Evolutionary conservation across 2,797 vertebrate genomes (phyloP).

Genomic region (Falco novaeseelandiae): DNA sequence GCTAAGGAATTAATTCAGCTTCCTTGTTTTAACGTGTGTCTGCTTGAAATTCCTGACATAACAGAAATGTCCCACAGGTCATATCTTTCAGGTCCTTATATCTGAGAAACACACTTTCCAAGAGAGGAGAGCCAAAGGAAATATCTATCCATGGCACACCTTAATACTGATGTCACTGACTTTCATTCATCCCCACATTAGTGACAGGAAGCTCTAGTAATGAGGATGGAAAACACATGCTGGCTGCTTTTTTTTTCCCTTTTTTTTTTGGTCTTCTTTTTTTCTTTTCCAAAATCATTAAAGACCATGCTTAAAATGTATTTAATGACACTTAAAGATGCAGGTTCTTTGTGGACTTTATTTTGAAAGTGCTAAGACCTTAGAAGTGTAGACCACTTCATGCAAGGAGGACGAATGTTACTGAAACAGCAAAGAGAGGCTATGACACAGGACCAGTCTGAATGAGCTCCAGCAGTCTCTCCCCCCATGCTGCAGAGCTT

Average conservation of each 20-base stretch:
- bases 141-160: background rate
- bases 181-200: background rate
- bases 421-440: background rate
- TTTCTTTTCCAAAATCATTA: background rate
- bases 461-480: background rate
- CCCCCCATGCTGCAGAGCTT: fast-evolving
- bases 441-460: background rate
- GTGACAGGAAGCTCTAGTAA: background rate
- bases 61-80: background rate
- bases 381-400: background rate
- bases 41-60: background rate
- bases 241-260: background rate
- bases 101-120: background rate
- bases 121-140: background rate
- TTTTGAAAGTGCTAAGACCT: background rate
- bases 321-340: background rate
- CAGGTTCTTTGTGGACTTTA: background rate
- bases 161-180: background rate
- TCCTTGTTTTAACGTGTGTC: background rate
- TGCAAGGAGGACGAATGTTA: background rate
- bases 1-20: background rate
- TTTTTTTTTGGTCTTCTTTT: background rate
- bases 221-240: background rate
- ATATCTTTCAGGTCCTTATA: background rate
- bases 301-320: background rate